These are phyloP conservation scores for Forbesichthys papilliferus DNA, from an alignment of 2,113 vertebrate species.

Conservation along the genomic window DNA sequence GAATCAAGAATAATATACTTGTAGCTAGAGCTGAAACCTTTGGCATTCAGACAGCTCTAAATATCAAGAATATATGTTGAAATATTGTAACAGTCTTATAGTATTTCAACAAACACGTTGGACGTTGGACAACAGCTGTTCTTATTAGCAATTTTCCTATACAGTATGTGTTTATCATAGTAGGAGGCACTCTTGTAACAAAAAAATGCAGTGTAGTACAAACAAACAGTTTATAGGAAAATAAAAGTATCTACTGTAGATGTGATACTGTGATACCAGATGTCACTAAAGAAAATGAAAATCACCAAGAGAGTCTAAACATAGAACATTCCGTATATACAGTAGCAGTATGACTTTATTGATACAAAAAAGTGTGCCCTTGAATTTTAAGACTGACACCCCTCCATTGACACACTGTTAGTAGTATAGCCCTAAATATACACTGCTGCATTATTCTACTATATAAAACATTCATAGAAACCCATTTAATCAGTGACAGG, in stretches of 20 bases:
- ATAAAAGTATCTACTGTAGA: neutral
- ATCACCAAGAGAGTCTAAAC: neutral
- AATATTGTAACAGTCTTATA: too few relatives aligned
- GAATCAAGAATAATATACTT: too few relatives aligned
- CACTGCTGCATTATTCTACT: neutral
- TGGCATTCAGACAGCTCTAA: too few relatives aligned
- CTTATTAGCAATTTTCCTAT: neutral
- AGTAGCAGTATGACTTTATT: neutral
- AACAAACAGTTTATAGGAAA: neutral
- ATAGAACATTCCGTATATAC: neutral
- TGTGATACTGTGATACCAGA: neutral
- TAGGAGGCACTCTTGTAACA: neutral
- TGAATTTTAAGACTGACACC: neutral
- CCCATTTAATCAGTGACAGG: neutral
- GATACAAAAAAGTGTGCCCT: constrained; percentile 27
- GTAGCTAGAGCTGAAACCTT: too few relatives aligned
- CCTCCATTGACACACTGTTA: neutral
- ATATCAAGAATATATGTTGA: too few relatives aligned
- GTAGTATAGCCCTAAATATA: neutral
- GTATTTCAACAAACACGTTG: too few relatives aligned
- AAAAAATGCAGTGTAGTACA: neutral
- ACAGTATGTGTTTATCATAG: neutral
- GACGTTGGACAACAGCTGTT: neutral
- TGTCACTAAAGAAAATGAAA: neutral
- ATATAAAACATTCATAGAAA: neutral